phyloP scores from a whole-genome alignment of 30 jellyfish, hydroid and myxozoan species.

The Haliclystus octoradiatus region DNA sequence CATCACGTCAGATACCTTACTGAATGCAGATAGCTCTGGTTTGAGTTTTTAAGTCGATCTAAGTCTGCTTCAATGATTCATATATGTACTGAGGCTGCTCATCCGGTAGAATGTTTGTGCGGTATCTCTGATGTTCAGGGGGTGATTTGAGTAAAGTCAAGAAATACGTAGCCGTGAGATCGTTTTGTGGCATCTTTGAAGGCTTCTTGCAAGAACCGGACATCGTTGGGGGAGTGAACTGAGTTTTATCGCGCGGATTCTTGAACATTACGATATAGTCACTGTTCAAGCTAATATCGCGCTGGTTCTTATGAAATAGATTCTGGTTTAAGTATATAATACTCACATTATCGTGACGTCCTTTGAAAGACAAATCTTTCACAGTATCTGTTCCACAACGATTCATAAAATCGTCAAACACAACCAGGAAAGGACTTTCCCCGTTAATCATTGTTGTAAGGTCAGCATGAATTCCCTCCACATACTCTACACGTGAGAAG shows the following conservation, averaged over 20 bases:
- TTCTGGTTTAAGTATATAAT: not conserved
- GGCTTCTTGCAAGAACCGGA: not conserved
- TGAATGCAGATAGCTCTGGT: not conserved
- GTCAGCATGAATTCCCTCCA: not conserved
- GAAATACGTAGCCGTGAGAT: not conserved
- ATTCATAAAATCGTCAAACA: not conserved
- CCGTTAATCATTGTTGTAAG: not conserved
- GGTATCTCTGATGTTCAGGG: not conserved
- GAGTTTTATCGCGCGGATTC: conserved; percentile 16
- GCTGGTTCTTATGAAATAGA: not conserved
- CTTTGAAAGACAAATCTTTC: not conserved
- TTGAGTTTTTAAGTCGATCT: not conserved
- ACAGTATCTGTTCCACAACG: not conserved
- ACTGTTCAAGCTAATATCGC: not conserved
- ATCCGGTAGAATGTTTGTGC: not conserved
- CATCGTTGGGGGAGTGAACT: conserved; percentile 3
- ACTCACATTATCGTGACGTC: not conserved
- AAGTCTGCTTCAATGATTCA: not conserved
- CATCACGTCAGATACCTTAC: too few species aligned
- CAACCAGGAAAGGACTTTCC: not conserved
- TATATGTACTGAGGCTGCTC: not conserved
- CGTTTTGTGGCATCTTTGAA: not conserved
- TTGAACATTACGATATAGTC: conserved; percentile 4
- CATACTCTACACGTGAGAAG: not conserved
- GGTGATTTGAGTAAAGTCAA: not conserved